Conservation (phyloP, 2,888 invertebrate genomes). For the Cataglyphis rosenhaueri region DNA sequence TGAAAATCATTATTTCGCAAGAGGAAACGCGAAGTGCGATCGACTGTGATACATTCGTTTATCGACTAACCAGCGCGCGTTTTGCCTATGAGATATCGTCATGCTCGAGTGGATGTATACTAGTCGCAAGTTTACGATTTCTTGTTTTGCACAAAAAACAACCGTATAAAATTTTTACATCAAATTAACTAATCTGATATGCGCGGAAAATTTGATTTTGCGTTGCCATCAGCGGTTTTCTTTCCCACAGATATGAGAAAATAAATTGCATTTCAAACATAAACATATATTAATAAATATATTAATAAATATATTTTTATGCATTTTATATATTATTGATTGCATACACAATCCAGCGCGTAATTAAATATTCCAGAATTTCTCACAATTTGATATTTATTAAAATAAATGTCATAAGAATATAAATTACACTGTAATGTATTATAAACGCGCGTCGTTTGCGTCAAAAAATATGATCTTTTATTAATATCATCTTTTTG, state of each 20-base stretch:
- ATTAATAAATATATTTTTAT: not conserved
- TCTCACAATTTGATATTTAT: constrained; percentile 18
- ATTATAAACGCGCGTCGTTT: not conserved
- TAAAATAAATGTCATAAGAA: constrained; percentile 29
- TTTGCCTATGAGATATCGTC: constrained; percentile 24
- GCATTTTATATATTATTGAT: not conserved
- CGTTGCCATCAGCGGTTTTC: not conserved
- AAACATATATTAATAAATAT: not conserved
- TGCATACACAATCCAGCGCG: not conserved
- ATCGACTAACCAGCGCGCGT: constrained; percentile 31
- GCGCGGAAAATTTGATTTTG: not conserved
- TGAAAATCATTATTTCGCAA: constrained; percentile 40
- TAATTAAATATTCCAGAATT: not conserved
- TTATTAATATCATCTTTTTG: constrained; percentile 8
- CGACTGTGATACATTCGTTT: constrained; percentile 44
- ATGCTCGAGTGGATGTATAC: not conserved
- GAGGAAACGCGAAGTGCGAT: constrained; percentile 34
- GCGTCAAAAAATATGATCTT: not conserved
- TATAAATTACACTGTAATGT: not conserved
- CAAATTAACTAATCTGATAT: not conserved
- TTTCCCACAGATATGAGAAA: not conserved
- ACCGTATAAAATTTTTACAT: not conserved
- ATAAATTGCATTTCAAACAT: no score
- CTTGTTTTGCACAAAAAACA: not conserved
- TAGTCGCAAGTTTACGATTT: not conserved